Conservation (phyloP, 2,797 vertebrate species). For the Cottoperca gobio region DNA sequence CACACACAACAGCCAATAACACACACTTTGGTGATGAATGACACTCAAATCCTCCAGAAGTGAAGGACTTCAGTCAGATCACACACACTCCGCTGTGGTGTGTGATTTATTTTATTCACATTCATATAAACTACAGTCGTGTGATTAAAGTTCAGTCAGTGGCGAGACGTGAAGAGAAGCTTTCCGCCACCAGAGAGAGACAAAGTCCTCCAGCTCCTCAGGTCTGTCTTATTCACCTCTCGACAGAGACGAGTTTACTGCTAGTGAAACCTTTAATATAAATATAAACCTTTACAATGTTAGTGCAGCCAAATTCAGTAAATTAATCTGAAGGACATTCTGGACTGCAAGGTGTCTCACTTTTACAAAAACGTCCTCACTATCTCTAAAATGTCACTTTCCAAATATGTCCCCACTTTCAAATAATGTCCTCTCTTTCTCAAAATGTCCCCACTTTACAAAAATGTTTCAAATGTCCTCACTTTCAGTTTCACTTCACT, state of each 20-base stretch:
- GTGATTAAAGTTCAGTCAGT: slow-evolving; percentile 8
- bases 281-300: background rate
- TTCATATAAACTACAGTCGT: slow-evolving; percentile 1
- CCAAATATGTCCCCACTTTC: background rate
- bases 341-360: no score
- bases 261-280: no score
- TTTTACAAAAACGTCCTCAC: background rate
- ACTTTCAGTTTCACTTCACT: no score
- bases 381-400: background rate
- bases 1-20: slow-evolving; percentile 59
- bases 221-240: no score
- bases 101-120: slow-evolving; percentile 13
- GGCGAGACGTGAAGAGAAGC: background rate
- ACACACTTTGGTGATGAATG: slow-evolving; percentile 40
- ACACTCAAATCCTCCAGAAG: slow-evolving; percentile 21
- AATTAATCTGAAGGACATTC: no score
- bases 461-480: background rate
- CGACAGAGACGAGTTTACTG: background rate
- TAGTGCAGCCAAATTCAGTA: background rate
- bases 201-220: slow-evolving; percentile 35
- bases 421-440: background rate
- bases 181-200: slow-evolving; percentile 57
- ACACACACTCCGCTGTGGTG: slow-evolving; percentile 3
- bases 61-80: slow-evolving; percentile 35
- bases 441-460: background rate